Conservation (phyloP, 2,797 vertebrate genomes). For the Lateolabrax maculatus region DNA sequence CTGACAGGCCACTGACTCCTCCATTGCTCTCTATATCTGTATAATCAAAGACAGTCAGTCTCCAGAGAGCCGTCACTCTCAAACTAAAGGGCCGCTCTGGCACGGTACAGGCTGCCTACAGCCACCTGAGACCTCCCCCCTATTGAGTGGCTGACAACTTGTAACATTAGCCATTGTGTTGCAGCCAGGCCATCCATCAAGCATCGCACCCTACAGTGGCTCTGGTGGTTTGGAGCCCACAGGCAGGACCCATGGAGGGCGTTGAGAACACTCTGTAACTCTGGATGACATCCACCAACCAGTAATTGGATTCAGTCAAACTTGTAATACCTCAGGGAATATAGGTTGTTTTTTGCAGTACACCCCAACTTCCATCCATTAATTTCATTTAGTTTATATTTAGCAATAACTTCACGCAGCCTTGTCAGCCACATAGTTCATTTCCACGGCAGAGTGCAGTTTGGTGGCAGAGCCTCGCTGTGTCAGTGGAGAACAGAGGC, state of each 20-base stretch:
- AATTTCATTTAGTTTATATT: conserved; percentile 49
- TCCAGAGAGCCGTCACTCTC: conserved; percentile 73
- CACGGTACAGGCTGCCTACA: conserved; percentile 52
- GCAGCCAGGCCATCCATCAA: conserved; percentile 76
- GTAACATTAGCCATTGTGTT: conserved; percentile 76
- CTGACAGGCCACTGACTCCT: conserved; percentile 64
- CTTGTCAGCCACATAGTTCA: conserved; percentile 36
- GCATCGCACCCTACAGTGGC: conserved; percentile 52
- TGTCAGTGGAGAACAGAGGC: conserved; percentile 33
- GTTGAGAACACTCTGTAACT: conserved; percentile 56
- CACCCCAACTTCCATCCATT: conserved; percentile 35
- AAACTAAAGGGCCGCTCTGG: conserved; percentile 56
- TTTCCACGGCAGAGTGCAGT: conserved; percentile 14
- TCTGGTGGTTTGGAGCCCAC: conserved; percentile 52
- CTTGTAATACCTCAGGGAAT: conserved; percentile 59
- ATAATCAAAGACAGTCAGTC: conserved; percentile 69
- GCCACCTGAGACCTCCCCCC: conserved; percentile 76
- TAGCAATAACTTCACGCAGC: conserved; percentile 20
- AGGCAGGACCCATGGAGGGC: conserved; percentile 69
- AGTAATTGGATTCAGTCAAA: conserved; percentile 70
- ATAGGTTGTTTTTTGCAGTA: conserved; percentile 51
- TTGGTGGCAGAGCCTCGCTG: conserved; percentile 24
- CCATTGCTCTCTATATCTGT: conserved; percentile 33
- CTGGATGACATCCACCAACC: conserved; percentile 61
- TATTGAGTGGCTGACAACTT: conserved; percentile 78